Evolutionary conservation across 2,888 invertebrate genomes (phyloP).

Genomic region (Hirudinaria manillensis): DNA sequence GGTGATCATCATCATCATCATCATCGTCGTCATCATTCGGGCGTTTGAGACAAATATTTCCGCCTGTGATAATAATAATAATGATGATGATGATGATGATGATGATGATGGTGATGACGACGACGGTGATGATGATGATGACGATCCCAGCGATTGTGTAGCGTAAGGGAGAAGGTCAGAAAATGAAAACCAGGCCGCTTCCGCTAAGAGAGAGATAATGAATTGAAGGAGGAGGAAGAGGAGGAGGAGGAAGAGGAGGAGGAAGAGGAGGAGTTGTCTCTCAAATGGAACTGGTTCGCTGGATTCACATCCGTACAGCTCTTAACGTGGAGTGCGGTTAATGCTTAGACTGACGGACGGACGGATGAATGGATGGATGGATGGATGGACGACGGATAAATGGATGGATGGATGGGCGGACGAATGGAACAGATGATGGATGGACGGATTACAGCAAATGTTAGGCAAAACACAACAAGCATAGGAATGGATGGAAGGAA

Average conservation of each 20-base stretch:
- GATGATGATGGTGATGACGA: constrained; percentile 9
- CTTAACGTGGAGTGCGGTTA: background rate
- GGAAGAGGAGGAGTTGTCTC: background rate
- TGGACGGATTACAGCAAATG: too few species aligned
- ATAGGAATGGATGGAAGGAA: too few species aligned
- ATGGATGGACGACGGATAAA: background rate
- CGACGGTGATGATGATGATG: constrained; percentile 1
- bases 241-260: background rate
- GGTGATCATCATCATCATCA: too few species aligned
- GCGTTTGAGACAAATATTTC: too few species aligned
- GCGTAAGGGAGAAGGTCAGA: constrained; percentile 30
- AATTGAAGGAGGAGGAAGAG: background rate
- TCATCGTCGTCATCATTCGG: too few species aligned
- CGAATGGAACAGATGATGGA: background rate
- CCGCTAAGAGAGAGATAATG: background rate
- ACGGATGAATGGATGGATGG: constrained; percentile 13
- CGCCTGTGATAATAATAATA: constrained; percentile 8
- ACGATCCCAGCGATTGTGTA: background rate
- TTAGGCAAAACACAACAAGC: too few species aligned
- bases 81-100: background rate
- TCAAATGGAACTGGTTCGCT: background rate
- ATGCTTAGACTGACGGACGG: background rate
- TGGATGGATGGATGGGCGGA: background rate
- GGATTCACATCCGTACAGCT: background rate
- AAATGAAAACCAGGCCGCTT: constrained; percentile 11